These are phyloP conservation scores for Orientallactaga sibirica DNA, from an alignment of 2,797 vertebrate genomes.

Conservation along the genomic window DNA sequence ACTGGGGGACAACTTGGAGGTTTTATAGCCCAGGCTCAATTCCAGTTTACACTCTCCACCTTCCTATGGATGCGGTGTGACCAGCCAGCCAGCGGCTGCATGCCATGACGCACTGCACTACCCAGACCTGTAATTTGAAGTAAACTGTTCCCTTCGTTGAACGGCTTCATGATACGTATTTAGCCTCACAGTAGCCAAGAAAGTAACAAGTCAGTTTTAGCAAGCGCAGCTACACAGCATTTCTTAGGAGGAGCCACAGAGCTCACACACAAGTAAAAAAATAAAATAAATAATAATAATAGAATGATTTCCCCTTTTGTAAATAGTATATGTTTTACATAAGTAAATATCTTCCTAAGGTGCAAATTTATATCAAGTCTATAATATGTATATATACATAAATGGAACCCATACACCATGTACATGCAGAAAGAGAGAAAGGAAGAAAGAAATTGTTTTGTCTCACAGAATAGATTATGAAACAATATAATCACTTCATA, in stretches of 20 bases:
- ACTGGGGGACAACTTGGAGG: too few species aligned
- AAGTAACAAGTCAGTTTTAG: not conserved
- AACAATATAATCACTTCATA: conserved; percentile 48
- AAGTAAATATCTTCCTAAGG: not conserved
- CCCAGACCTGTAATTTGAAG: too few species aligned
- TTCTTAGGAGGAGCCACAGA: not conserved
- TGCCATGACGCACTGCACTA: too few species aligned
- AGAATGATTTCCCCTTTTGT: not conserved
- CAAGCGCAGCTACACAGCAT: not conserved
- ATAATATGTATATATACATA: not conserved
- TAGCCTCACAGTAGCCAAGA: too few species aligned
- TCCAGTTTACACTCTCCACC: too few species aligned
- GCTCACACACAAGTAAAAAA: not conserved
- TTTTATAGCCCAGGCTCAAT: too few species aligned
- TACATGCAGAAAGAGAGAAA: not conserved
- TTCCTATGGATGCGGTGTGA: too few species aligned
- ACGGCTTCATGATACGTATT: too few species aligned
- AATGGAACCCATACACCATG: not conserved
- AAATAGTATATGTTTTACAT: conserved; percentile 32
- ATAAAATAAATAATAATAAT: too few species aligned
- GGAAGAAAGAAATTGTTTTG: too few species aligned
- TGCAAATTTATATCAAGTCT: not conserved
- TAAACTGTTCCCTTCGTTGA: too few species aligned
- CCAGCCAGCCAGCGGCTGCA: too few species aligned
- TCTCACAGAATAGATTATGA: conserved; percentile 1